These are phyloP conservation scores for Xenopus borealis DNA, from an alignment of 2,113 vertebrate species.

Conservation along the genomic window DNA sequence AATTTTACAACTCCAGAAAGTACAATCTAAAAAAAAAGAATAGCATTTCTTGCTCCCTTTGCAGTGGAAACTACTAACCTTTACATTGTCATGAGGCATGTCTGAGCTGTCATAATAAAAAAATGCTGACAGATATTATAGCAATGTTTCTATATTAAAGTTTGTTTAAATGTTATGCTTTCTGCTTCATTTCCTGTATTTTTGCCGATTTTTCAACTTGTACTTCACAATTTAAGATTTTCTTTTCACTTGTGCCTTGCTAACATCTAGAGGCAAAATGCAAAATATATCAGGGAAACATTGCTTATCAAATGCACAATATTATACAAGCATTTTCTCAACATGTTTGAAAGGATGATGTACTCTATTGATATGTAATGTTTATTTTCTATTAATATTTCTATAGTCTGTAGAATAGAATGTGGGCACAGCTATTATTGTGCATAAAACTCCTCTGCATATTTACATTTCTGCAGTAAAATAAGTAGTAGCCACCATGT, in stretches of 20 bases:
- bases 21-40: background rate
- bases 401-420: too few species aligned
- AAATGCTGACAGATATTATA: slow-evolving; percentile 22
- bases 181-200: background rate
- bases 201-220: background rate
- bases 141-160: slow-evolving; percentile 4
- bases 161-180: slow-evolving; percentile 25
- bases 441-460: too few species aligned
- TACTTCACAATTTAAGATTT: too few species aligned
- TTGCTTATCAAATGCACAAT: background rate
- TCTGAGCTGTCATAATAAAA: slow-evolving; percentile 1
- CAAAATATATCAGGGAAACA: background rate
- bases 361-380: too few species aligned
- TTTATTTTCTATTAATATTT: too few species aligned
- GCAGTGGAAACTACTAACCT: background rate
- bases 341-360: too few species aligned
- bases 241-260: background rate
- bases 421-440: too few species aligned
- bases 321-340: too few species aligned
- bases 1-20: too few species aligned
- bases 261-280: background rate
- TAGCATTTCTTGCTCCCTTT: background rate
- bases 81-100: slow-evolving; percentile 7
- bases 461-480: too few species aligned
- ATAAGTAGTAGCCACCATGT: too few species aligned